phyloP scores from a whole-genome alignment of 2,797 vertebrate genomes.

The Benthosema pterotum region DNA sequence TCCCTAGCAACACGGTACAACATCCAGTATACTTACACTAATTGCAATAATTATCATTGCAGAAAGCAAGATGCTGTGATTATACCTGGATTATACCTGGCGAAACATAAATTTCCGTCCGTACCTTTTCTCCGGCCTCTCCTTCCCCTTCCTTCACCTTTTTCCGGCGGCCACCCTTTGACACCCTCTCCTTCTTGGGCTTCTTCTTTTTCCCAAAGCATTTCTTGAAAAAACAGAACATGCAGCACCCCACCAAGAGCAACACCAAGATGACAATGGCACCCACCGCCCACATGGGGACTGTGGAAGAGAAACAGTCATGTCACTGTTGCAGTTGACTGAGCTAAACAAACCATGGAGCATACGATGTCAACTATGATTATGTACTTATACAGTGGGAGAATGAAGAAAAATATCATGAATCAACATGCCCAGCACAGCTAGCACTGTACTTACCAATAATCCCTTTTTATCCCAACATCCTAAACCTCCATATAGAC shows the following conservation, averaged over 20 bases:
- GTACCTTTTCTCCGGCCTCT: conserved; percentile 81
- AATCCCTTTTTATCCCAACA: no score
- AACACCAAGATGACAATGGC: conserved; percentile 84
- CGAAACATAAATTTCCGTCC: background rate
- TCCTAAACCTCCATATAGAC: no score
- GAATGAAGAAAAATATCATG: no score
- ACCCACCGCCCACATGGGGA: conserved; percentile 88
- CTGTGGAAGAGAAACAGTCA: conserved; percentile 63
- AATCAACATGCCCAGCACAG: no score
- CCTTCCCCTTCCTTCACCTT: conserved; percentile 82
- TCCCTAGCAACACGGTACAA: conserved; percentile 45
- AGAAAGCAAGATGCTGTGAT: conserved; percentile 1
- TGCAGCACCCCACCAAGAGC: conserved; percentile 81
- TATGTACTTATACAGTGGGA: background rate
- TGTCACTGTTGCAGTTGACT: background rate
- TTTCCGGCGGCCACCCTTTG: conserved; percentile 75
- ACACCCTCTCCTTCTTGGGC: conserved; percentile 87
- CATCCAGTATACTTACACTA: no score
- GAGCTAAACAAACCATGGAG: background rate
- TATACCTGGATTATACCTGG: no score
- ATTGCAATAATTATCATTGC: no score
- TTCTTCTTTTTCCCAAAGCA: conserved; percentile 85
- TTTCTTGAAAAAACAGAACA: conserved; percentile 88
- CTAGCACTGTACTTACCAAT: background rate
- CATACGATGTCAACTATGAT: background rate